Evolutionary conservation across 1,140 invertebrate species (phyloP).

Genomic region (Teleogryllus occipitalis): DNA sequence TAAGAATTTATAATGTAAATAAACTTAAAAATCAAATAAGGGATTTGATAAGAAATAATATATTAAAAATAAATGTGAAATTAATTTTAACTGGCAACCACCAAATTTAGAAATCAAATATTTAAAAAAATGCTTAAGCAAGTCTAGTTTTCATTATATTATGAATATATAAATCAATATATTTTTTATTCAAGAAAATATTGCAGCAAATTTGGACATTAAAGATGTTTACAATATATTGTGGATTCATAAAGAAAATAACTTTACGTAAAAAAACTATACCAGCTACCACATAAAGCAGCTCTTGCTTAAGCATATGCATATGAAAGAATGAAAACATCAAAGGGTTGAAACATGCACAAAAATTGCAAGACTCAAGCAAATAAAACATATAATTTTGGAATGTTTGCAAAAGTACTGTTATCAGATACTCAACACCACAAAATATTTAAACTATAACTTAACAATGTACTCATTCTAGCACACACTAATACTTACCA

Average conservation of each 20-base stretch:
- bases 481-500: constrained; percentile 7
- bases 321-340: not conserved
- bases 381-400: not conserved
- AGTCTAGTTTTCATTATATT: no score
- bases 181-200: no score
- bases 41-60: no score
- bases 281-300: not conserved
- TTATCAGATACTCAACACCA: not conserved
- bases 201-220: no score
- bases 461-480: not conserved
- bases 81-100: no score
- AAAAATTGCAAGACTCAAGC: not conserved
- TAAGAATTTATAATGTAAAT: not conserved
- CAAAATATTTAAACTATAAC: not conserved
- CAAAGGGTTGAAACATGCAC: not conserved
- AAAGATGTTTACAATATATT: no score
- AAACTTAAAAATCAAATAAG: no score
- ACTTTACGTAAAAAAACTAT: not conserved
- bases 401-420: not conserved
- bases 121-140: no score
- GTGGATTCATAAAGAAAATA: no score
- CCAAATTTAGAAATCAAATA: no score
- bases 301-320: not conserved
- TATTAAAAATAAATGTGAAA: no score
- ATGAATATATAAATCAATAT: no score